Percentiles rank a stretch among this genome's conserved stretches.
Conservation (phyloP, 2,888 invertebrate species). For the Drosophila atripex region DNA sequence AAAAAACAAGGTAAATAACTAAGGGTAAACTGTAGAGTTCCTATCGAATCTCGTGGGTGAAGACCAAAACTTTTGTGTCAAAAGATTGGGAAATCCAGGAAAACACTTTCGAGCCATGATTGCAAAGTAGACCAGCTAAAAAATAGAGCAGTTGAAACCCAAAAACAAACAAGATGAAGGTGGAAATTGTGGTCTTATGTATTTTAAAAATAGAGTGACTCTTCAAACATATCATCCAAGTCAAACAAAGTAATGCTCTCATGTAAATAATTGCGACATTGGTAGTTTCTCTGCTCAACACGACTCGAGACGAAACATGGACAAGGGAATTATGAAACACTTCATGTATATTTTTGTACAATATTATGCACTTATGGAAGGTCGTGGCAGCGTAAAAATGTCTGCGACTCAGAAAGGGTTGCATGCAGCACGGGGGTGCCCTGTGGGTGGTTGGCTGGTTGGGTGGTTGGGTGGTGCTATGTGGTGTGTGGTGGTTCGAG, state of each 20-base stretch:
- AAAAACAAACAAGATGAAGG: too few species aligned
- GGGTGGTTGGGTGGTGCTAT: background rate
- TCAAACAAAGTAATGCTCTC: conserved; percentile 4
- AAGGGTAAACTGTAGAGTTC: background rate
- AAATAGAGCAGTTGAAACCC: too few species aligned
- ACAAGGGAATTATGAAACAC: conserved; percentile 43
- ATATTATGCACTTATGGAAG: conserved; percentile 70
- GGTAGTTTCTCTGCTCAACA: conserved; percentile 49
- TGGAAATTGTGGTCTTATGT: too few species aligned
- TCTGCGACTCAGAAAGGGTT: conserved; percentile 38
- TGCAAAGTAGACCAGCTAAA: too few species aligned
- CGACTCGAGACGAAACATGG: conserved; percentile 26
- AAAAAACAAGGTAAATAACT: background rate
- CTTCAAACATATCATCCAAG: background rate
- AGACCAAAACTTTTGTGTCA: background rate
- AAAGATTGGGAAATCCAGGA: background rate
- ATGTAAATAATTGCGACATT: conserved; percentile 40
- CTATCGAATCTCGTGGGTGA: background rate
- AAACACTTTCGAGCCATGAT: too few species aligned
- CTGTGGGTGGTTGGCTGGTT: too few species aligned
- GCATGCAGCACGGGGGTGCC: conserved; percentile 7
- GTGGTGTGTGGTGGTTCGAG: background rate
- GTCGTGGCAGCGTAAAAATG: conserved; percentile 33
- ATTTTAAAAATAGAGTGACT: background rate
- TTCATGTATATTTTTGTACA: conserved; percentile 49